Percentiles rank a stretch among this genome's conserved stretches.
Evolutionary conservation across 2,797 vertebrate species (phyloP).

Genomic region (Sebastes nivosus): DNA sequence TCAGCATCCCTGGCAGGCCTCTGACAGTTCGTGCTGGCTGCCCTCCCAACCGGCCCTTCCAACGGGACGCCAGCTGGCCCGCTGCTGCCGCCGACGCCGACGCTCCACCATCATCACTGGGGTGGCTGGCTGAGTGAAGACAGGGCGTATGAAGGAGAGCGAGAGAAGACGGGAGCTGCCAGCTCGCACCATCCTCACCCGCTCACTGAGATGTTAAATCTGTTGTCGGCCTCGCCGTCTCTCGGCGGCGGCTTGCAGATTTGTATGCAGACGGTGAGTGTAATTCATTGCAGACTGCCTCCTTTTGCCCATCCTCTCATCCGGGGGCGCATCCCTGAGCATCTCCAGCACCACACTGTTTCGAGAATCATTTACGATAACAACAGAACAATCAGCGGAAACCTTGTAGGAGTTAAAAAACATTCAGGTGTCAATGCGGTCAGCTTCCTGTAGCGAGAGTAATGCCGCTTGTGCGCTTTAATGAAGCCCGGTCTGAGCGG

Average conservation of each 20-base stretch:
- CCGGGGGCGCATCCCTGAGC: conserved; percentile 1
- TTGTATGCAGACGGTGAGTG: conserved; percentile 57
- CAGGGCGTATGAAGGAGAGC: background rate
- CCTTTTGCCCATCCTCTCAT: conserved; percentile 32
- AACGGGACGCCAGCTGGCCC: conserved; percentile 64
- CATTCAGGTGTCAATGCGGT: conserved; percentile 37
- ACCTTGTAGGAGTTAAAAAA: conserved; percentile 19
- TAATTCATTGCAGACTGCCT: conserved; percentile 30
- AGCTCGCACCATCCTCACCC: conserved; percentile 49
- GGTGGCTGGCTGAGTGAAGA: conserved; percentile 45
- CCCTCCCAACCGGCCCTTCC: conserved; percentile 52
- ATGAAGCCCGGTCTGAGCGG: conserved; percentile 37
- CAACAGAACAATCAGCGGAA: conserved; percentile 25
- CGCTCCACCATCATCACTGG: conserved; percentile 44
- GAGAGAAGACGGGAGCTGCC: conserved; percentile 59
- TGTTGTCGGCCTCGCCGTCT: conserved; percentile 49
- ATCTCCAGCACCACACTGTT: conserved; percentile 13
- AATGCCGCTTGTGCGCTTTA: conserved; percentile 38
- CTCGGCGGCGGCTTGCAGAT: conserved; percentile 18
- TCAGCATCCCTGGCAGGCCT: conserved; percentile 48
- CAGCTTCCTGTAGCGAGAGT: conserved; percentile 42
- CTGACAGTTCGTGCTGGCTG: conserved; percentile 57
- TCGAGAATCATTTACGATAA: conserved; percentile 48
- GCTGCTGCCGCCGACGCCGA: conserved; percentile 32
- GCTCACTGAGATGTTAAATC: conserved; percentile 67